A percentile compares a stretch with the other conserved stretches of the same genome.
phyloP scores from a whole-genome alignment of 2,888 invertebrate genomes.

The Lydus trimaculatus region DNA sequence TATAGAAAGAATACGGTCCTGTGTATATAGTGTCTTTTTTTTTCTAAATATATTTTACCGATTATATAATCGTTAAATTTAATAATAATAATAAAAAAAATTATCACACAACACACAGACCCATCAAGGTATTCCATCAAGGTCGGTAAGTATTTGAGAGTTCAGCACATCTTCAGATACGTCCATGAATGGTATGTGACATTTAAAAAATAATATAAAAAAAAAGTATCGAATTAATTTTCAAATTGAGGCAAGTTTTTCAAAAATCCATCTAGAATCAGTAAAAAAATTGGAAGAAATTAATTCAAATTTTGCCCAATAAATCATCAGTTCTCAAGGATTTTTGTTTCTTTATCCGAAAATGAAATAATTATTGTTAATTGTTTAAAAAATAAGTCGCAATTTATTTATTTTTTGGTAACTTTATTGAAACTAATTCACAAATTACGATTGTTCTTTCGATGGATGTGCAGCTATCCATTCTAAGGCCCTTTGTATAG shows the following conservation, averaged over 20 bases:
- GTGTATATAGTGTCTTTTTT: not conserved
- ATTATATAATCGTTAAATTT: constrained; percentile 1
- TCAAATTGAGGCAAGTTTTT: not conserved
- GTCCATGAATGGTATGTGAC: constrained; percentile 18
- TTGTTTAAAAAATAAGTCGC: too few species aligned
- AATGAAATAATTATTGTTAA: too few species aligned
- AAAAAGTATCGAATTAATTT: not conserved
- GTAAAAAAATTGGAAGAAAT: not conserved
- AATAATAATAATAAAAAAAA: not conserved
- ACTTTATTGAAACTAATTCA: not conserved
- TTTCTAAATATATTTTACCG: not conserved
- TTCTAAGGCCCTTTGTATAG: constrained; percentile 64
- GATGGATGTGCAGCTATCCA: constrained; percentile 62
- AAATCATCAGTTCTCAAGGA: too few species aligned
- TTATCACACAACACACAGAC: constrained; percentile 15
- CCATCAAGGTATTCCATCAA: constrained; percentile 25
- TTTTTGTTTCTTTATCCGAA: too few species aligned
- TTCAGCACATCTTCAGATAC: constrained; percentile 15
- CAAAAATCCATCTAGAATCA: too few species aligned
- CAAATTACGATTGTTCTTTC: constrained; percentile 37
- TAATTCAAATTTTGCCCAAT: not conserved
- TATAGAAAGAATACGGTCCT: not conserved
- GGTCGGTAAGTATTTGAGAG: constrained; percentile 23
- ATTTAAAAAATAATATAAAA: constrained; percentile 19
- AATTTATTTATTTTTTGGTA: too few species aligned